phyloP scores from a whole-genome alignment of 2,113 vertebrate species.

The Dendropsophus ebraccatus region DNA sequence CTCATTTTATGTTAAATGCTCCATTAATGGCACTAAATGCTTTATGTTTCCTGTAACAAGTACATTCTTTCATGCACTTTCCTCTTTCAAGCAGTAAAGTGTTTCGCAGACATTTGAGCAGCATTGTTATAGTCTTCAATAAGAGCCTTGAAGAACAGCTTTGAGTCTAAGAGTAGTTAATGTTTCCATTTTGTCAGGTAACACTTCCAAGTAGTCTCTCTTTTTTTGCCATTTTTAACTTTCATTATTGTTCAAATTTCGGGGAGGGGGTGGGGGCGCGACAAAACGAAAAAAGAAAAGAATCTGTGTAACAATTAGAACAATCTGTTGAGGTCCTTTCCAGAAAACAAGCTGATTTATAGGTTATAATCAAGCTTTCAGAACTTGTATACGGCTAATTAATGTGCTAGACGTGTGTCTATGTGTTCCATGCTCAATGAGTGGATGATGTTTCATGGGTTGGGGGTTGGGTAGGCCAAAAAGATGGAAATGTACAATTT shows the following conservation, averaged over 20 bases:
- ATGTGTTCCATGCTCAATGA: no score
- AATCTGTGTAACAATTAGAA: neutral
- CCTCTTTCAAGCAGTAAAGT: conserved; percentile 4
- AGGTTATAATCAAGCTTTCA: neutral
- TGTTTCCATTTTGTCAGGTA: neutral
- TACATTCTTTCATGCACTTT: conserved; percentile 1
- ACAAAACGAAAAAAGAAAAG: neutral
- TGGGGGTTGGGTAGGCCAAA: no score
- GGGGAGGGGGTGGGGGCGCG: no score
- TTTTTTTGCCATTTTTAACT: neutral
- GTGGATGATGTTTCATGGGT: no score
- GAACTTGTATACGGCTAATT: neutral
- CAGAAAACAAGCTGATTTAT: neutral
- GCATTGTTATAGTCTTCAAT: conserved; percentile 4
- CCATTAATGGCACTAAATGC: conserved; percentile 10
- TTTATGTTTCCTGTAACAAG: conserved; percentile 8
- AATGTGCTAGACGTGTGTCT: neutral
- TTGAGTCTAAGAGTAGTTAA: neutral
- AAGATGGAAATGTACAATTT: no score
- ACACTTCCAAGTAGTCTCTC: neutral
- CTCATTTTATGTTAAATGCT: neutral
- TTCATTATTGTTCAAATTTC: neutral
- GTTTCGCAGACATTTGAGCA: neutral
- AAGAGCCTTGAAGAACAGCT: conserved; percentile 14
- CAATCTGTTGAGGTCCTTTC: neutral